These are phyloP conservation scores for Caenorhabditis sp. DNA, from an alignment of 2,888 invertebrate genomes.

Conservation along the genomic window DNA sequence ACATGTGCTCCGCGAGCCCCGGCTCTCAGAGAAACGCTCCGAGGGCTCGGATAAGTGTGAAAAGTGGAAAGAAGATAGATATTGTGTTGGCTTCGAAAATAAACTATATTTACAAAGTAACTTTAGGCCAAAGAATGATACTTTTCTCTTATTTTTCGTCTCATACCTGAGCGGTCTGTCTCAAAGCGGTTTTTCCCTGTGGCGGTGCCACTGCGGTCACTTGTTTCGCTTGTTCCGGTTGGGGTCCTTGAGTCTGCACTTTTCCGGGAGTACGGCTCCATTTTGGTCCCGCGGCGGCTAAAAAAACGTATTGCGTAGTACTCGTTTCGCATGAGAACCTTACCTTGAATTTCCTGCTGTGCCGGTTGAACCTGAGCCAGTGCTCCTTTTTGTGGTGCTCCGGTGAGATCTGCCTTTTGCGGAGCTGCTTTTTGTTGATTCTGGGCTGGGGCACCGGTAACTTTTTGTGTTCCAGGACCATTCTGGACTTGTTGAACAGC, in stretches of 20 bases:
- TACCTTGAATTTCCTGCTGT: conserved; percentile 44
- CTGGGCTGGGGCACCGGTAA: background rate
- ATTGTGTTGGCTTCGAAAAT: background rate
- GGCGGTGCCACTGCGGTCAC: conserved; percentile 48
- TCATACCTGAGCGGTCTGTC: conserved; percentile 61
- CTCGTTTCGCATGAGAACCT: too few relatives aligned
- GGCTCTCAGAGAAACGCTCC: too few relatives aligned
- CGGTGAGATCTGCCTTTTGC: conserved; percentile 8
- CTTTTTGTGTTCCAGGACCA: background rate
- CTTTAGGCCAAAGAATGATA: background rate
- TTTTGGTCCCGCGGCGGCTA: conserved; percentile 57
- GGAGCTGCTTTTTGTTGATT: background rate
- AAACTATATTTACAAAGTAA: too few relatives aligned
- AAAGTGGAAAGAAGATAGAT: background rate
- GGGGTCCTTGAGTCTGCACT: conserved; percentile 46
- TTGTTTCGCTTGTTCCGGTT: conserved; percentile 44
- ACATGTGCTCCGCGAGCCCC: background rate
- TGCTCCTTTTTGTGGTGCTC: conserved; percentile 22
- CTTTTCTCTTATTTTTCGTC: background rate
- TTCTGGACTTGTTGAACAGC: background rate
- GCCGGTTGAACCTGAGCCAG: conserved; percentile 19
- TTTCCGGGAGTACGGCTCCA: conserved; percentile 60
- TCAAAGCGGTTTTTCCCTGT: conserved; percentile 58
- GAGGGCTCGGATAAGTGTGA: too few relatives aligned
- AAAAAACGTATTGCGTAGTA: conserved; percentile 13